phyloP scores from a whole-genome alignment of 2,888 invertebrate genomes.

The Luffia ferchaultella region DNA sequence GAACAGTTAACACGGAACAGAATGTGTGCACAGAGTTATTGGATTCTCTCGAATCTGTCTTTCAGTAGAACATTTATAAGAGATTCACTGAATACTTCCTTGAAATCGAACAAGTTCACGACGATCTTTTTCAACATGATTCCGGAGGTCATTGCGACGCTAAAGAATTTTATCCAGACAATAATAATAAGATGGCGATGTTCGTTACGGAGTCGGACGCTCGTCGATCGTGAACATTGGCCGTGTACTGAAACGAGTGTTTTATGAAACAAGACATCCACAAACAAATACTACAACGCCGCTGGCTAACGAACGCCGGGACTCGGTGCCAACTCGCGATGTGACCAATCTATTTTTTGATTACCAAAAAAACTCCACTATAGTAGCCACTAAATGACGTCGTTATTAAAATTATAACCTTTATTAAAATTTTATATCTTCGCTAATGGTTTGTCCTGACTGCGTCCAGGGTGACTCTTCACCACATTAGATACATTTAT shows the following conservation, averaged over 20 bases:
- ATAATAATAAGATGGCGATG: slow-evolving; percentile 20
- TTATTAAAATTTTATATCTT: too few species aligned
- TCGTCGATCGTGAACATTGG: slow-evolving; percentile 45
- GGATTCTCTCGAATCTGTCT: slow-evolving; percentile 44
- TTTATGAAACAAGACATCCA: slow-evolving; percentile 56
- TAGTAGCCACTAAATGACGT: neutral
- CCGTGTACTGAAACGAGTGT: slow-evolving; percentile 48
- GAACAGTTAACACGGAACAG: slow-evolving; percentile 10
- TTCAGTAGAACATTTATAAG: slow-evolving; percentile 50
- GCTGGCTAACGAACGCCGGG: slow-evolving; percentile 20
- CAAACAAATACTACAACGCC: slow-evolving; percentile 52
- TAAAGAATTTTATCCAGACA: slow-evolving; percentile 13
- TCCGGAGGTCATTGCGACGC: slow-evolving; percentile 29
- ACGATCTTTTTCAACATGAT: slow-evolving; percentile 49
- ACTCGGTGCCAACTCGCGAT: slow-evolving; percentile 41
- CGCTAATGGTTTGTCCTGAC: too few species aligned
- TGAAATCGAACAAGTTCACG: slow-evolving; percentile 49
- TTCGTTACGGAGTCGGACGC: slow-evolving; percentile 29
- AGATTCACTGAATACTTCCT: slow-evolving; percentile 60
- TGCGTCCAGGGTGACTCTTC: too few species aligned
- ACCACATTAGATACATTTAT: too few species aligned
- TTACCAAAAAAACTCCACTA: neutral
- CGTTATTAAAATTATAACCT: neutral
- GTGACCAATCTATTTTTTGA: slow-evolving; percentile 4
- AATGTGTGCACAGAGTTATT: slow-evolving; percentile 27